phyloP scores from a whole-genome alignment of 2,113 vertebrate species.

The Pomatostomus ruficeps region DNA sequence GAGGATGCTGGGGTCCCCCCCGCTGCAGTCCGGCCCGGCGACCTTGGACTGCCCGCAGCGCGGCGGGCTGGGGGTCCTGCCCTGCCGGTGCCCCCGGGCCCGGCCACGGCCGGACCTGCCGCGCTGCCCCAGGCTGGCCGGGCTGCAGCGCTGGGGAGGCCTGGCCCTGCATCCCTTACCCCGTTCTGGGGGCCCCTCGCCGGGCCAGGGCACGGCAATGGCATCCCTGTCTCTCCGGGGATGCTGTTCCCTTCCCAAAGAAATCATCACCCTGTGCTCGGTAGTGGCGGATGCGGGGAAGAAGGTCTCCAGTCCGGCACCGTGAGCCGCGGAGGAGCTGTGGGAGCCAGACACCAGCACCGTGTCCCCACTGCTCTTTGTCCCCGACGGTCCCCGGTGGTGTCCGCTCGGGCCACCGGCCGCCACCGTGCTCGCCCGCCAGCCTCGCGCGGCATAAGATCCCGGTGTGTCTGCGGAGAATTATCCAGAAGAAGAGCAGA shows the following conservation, averaged over 20 bases:
- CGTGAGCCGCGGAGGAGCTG: neutral
- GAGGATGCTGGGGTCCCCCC: neutral
- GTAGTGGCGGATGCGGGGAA: neutral
- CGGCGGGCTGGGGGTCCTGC: neutral
- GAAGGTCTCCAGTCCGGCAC: neutral
- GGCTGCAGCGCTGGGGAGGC: neutral
- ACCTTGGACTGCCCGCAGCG: neutral
- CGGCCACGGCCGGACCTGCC: neutral
- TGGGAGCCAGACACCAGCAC: neutral
- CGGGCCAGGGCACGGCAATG: fast-evolving
- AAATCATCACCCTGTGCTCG: neutral
- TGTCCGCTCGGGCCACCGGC: neutral
- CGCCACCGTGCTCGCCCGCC: neutral
- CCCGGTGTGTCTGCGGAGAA: neutral
- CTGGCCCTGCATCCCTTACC: neutral
- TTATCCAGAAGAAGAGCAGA: constrained; percentile 1
- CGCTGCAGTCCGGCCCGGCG: neutral
- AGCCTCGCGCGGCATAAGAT: fast-evolving
- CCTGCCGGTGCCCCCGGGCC: neutral
- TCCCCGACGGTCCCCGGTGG: neutral
- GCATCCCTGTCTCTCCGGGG: neutral
- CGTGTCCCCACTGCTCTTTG: neutral
- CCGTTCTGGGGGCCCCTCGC: neutral
- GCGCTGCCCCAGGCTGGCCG: neutral
- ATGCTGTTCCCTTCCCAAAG: neutral